Conservation (phyloP, 1,140 invertebrate genomes). For the Brachionus manjavacas region DNA sequence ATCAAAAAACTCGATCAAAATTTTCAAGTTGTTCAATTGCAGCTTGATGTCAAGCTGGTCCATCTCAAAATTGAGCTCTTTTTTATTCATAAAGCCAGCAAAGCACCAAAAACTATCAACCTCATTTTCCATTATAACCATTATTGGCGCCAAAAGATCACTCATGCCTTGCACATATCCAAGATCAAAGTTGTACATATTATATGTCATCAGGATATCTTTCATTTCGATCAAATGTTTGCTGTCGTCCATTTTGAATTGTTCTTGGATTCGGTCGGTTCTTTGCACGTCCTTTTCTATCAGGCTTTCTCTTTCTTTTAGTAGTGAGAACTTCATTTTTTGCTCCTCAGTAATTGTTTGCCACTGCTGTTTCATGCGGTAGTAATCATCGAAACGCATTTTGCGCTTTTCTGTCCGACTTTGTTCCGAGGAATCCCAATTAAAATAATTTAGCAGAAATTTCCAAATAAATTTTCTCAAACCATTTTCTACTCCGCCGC, state of each 20-base stretch:
- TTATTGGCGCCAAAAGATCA: conserved; percentile 86
- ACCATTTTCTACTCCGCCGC: conserved; percentile 68
- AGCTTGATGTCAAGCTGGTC: conserved; percentile 90
- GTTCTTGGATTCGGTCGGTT: conserved; percentile 85
- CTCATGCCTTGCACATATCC: conserved; percentile 81
- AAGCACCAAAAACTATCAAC: conserved; percentile 98
- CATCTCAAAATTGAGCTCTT: conserved; percentile 92
- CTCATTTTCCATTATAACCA: conserved; percentile 77
- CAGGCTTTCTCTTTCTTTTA: conserved; percentile 81
- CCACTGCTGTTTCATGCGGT: conserved; percentile 94
- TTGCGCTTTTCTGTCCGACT: conserved; percentile 60
- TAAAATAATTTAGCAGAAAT: conserved; percentile 80
- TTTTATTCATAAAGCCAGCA: conserved; percentile 92
- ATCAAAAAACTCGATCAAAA: conserved; percentile 73
- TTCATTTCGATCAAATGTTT: conserved; percentile 75
- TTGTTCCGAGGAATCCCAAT: conserved; percentile 72
- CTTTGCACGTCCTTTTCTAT: conserved; percentile 96
- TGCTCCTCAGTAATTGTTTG: conserved; percentile 77
- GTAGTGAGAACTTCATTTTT: conserved; percentile 66
- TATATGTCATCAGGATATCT: conserved; percentile 94
- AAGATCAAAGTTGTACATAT: conserved; percentile 99
- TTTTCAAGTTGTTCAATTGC: conserved; percentile 78
- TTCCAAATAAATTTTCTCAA: conserved; percentile 87
- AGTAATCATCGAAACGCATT: conserved; percentile 62
- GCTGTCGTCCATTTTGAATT: conserved; percentile 84